Evolutionary conservation across 2,888 invertebrate species (phyloP).

Genomic region (Drosophila maculinotata): DNA sequence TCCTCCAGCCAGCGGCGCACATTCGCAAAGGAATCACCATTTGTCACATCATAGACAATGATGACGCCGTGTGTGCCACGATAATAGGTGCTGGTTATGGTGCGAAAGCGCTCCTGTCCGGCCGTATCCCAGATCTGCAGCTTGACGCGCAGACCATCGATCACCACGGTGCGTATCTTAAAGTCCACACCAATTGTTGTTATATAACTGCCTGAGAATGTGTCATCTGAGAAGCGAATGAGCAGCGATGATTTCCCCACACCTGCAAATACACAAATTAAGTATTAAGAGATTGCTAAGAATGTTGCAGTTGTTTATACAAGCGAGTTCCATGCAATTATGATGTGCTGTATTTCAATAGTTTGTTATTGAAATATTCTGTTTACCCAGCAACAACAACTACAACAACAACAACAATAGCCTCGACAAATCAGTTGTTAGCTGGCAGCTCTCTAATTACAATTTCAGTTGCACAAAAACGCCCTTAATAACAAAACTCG

Average conservation of each 20-base stretch:
- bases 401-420: constrained; percentile 22
- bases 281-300: not conserved
- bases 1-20: constrained; percentile 99
- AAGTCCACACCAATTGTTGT: constrained; percentile 99
- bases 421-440: constrained; percentile 13
- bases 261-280: constrained; percentile 87
- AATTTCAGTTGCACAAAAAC: no score
- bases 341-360: constrained; percentile 9
- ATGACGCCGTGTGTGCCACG: constrained; percentile 99
- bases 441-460: constrained; percentile 37
- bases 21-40: constrained; percentile 99
- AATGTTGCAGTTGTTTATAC: not conserved
- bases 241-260: constrained; percentile 99
- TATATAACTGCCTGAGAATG: constrained; percentile 98
- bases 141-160: constrained; percentile 96
- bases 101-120: constrained; percentile 98
- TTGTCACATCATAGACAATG: constrained; percentile 99
- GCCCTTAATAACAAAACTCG: no score
- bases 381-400: constrained; percentile 26
- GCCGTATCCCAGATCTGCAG: constrained; percentile 99
- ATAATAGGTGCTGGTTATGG: constrained; percentile 99
- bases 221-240: constrained; percentile 98
- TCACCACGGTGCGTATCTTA: constrained; percentile 98
- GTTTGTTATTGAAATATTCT: constrained; percentile 12
- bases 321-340: constrained; percentile 2